These are phyloP conservation scores for Monodelphis domestica DNA, from an alignment of 2,797 vertebrate species.

Conservation along the genomic window DNA sequence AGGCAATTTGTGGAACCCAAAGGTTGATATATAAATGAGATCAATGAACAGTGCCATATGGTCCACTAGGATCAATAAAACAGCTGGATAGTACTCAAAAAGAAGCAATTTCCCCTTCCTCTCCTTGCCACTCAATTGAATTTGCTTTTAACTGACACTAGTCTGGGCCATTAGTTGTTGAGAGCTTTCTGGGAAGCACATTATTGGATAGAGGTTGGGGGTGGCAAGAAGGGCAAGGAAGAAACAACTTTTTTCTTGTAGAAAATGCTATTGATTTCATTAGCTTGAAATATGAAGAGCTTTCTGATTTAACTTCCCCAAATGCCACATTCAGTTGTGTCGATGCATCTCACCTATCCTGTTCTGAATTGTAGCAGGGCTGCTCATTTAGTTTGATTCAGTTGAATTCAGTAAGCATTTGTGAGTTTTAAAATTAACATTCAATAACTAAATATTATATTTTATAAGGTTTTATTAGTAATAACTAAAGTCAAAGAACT, in stretches of 20 bases:
- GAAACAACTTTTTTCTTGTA: slow-evolving; percentile 46
- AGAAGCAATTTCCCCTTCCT: slow-evolving; percentile 11
- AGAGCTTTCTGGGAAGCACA: not conserved
- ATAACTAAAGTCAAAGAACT: too few relatives aligned
- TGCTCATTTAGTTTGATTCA: not conserved
- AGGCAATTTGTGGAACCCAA: not conserved
- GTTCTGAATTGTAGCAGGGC: not conserved
- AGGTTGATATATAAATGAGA: not conserved
- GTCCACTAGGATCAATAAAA: not conserved
- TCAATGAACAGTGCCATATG: not conserved
- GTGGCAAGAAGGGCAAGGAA: not conserved
- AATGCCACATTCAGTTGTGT: not conserved
- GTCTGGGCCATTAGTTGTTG: not conserved
- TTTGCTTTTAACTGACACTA: slow-evolving; percentile 36
- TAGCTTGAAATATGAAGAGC: not conserved
- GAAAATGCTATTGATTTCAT: slow-evolving; percentile 22
- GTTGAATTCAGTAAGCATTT: not conserved
- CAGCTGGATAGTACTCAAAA: not conserved
- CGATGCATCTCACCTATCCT: not conserved
- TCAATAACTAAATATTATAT: too few relatives aligned
- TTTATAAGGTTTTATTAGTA: too few relatives aligned
- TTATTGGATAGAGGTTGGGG: slow-evolving; percentile 1
- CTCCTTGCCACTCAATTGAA: not conserved
- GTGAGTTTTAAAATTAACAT: too few relatives aligned
- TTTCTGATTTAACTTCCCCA: not conserved